Base-by-base conservation (phyloP, 2,888 invertebrate species). In the Drosophila setosimentum region DNA sequence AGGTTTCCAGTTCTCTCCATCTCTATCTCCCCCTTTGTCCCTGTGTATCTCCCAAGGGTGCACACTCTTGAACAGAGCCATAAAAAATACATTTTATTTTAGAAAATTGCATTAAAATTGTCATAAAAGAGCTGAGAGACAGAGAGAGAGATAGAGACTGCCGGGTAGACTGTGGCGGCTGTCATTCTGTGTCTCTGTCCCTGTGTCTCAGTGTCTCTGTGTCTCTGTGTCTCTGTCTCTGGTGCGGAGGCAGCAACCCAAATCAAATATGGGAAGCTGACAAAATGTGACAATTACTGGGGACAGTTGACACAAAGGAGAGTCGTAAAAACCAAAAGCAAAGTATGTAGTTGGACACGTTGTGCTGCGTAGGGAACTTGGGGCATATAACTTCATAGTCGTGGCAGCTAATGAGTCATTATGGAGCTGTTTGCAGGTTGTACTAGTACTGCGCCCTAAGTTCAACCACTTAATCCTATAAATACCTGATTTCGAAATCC, bases 241-340 rank as follows among this genome's bases (percentile, higher is more conserved):
- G 24, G 45, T 45, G 21, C 45, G 24, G 21, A n/a, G 29, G 30
- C 51, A 51, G 51, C 68, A 68, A 75, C 73, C 80, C 72, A 87
- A 85, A 85, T 85, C 90, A 85, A 85, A 88, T 76, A 83, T 70
- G 71, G 82, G 78, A 82, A 91, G 83, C 91, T 88, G 91, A 88
- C 86, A 88, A 90, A 88, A 90, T 87, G 88, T 91, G 91, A 91
- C 91, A 92, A 91, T 91, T 91, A 90, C 89, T 58, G 74, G 62
- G 50, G 65, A 80, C 70, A 73, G 76, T 82, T 87, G 90, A 85
- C 89, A 80, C 78, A 78, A 68, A 80, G 65, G 55, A 60, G 54
- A 69, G 69, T 78, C 82, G 66, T 78, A 64, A 78, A 80, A 63
- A 59, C 61, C 33, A 42, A 45, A 60, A 51, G n/a, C 62, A 66